Evolutionary conservation across 2,113 vertebrate species (phyloP).

Genomic region (Oncorhynchus mykiss): DNA sequence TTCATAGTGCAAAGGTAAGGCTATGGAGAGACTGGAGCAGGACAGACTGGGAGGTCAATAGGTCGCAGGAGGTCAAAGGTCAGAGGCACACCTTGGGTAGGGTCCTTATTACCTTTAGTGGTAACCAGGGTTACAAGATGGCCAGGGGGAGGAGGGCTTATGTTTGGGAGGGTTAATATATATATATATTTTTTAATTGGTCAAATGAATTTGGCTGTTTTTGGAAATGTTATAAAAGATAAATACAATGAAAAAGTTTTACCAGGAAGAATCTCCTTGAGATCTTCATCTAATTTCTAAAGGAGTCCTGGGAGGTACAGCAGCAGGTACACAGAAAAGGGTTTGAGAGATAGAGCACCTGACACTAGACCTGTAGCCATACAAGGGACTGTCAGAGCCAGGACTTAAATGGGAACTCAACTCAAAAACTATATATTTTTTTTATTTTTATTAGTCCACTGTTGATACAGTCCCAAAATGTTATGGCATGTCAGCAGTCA

Average conservation of each 20-base stretch:
- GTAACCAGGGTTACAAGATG: not conserved
- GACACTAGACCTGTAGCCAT: slow-evolving; percentile 10
- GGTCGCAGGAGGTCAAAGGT: slow-evolving; percentile 4
- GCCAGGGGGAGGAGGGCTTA: not conserved
- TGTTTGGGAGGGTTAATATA: not conserved
- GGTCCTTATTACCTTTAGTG: not conserved
- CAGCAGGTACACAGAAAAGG: slow-evolving; percentile 46
- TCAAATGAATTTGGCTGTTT: slow-evolving; percentile 9
- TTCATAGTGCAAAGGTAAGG: slow-evolving; percentile 10
- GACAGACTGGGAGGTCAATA: not conserved
- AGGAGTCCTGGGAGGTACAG: slow-evolving; percentile 55
- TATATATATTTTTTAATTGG: not conserved
- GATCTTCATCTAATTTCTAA: slow-evolving; percentile 63
- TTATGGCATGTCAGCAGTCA: no score
- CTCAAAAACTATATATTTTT: no score
- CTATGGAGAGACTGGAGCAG: not conserved
- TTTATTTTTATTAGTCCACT: no score
- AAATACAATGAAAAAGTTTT: slow-evolving; percentile 40
- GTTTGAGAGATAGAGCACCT: slow-evolving; percentile 29
- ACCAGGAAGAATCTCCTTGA: slow-evolving; percentile 62
- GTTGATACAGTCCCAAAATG: no score
- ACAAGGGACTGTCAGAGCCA: no score
- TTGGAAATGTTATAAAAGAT: slow-evolving; percentile 3
- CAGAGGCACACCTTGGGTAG: not conserved
- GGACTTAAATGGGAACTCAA: no score